These are phyloP conservation scores for Paedocypris micromegethes DNA, from an alignment of 2,797 vertebrate genomes.

Conservation along the genomic window DNA sequence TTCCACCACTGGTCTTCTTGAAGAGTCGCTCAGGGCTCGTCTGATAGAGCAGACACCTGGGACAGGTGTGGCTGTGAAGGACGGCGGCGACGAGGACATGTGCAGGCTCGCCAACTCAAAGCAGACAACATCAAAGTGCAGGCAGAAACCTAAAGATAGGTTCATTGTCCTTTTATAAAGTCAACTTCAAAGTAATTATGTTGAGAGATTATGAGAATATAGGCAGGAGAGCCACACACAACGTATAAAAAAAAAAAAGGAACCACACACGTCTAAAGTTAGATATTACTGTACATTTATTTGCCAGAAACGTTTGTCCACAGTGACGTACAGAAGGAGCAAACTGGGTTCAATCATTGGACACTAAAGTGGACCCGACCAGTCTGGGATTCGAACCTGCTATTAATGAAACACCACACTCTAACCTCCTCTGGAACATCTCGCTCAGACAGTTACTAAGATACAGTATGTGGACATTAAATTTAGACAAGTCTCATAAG, in stretches of 20 bases:
- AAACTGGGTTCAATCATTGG: too few relatives aligned
- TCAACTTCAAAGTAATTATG: slow-evolving; percentile 27
- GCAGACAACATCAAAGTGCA: slow-evolving; percentile 42
- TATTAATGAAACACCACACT: too few relatives aligned
- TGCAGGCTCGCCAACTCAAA: slow-evolving; percentile 37
- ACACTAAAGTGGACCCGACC: too few relatives aligned
- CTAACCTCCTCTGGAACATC: too few relatives aligned
- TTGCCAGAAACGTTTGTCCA: too few relatives aligned
- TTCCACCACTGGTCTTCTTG: neutral
- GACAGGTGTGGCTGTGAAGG: slow-evolving; percentile 42
- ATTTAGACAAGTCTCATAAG: too few relatives aligned
- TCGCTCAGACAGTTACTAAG: too few relatives aligned
- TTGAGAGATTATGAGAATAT: slow-evolving; percentile 8
- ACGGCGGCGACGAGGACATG: slow-evolving; percentile 17
- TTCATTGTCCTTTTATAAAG: slow-evolving; percentile 19
- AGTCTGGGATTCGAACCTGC: too few relatives aligned
- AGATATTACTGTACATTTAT: too few relatives aligned
- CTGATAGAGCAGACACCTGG: slow-evolving; percentile 40
- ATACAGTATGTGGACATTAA: too few relatives aligned
- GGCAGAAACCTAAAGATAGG: slow-evolving; percentile 35
- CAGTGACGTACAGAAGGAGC: too few relatives aligned
- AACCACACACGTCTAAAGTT: neutral
- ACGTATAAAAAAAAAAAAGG: neutral
- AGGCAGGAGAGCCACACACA: neutral
- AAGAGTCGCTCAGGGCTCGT: slow-evolving; percentile 1